Evolutionary conservation across 2,888 invertebrate genomes (phyloP).

Genomic region (Thelaira solivaga): DNA sequence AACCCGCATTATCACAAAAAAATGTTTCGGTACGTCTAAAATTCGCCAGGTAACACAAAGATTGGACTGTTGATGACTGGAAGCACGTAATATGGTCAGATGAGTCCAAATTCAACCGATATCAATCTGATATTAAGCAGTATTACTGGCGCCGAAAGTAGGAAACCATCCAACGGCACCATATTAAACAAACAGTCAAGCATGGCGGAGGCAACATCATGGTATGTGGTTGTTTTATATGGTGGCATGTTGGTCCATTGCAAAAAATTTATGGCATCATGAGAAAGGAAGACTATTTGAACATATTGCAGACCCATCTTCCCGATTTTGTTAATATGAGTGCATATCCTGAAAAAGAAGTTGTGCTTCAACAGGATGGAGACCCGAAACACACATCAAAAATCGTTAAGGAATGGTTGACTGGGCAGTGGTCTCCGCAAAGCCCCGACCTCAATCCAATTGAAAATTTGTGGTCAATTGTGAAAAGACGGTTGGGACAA

Average conservation of each 20-base stretch:
- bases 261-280: constrained; percentile 15
- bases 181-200: neutral
- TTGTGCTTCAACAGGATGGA: too few species aligned
- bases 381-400: too few species aligned
- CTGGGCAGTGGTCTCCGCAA: too few species aligned
- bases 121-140: neutral
- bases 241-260: constrained; percentile 29
- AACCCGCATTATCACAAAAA: neutral
- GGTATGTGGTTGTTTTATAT: constrained; percentile 30
- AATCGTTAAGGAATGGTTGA: too few species aligned
- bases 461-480: too few species aligned
- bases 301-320: too few species aligned
- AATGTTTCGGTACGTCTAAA: too few species aligned
- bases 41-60: neutral
- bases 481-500: too few species aligned
- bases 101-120: neutral
- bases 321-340: too few species aligned
- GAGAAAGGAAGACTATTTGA: too few species aligned
- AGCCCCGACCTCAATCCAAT: too few species aligned
- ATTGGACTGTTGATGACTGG: constrained; percentile 3
- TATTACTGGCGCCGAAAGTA: neutral
- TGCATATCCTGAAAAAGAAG: too few species aligned
- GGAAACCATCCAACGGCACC: neutral
- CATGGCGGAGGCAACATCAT: constrained; percentile 41
- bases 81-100: constrained; percentile 17